These are phyloP conservation scores for Cosmia pyralina DNA, from an alignment of 2,888 invertebrate species.

Conservation along the genomic window DNA sequence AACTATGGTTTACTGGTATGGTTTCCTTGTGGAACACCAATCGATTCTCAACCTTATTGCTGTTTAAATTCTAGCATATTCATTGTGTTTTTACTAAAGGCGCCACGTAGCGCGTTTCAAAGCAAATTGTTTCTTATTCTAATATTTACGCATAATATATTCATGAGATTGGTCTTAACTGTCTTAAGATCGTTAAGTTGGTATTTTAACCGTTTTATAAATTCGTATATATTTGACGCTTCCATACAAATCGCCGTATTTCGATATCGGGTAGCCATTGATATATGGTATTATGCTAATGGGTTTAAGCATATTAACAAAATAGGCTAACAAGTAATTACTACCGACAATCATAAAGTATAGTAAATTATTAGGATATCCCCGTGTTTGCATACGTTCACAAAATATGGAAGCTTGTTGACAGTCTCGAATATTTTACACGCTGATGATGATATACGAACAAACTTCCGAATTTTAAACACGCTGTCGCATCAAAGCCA, in stretches of 20 bases:
- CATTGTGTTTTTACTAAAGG: slow-evolving; percentile 55
- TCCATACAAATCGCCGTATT: slow-evolving; percentile 83
- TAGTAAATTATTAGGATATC: slow-evolving; percentile 58
- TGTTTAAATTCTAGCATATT: slow-evolving; percentile 25
- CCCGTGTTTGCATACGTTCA: slow-evolving; percentile 55
- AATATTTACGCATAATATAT: slow-evolving; percentile 81
- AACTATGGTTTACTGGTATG: slow-evolving; percentile 31
- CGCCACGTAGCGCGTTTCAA: slow-evolving; percentile 40
- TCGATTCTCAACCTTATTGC: slow-evolving; percentile 46
- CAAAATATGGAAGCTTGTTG: slow-evolving; percentile 55
- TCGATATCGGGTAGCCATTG: slow-evolving; percentile 77
- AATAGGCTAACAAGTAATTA: slow-evolving; percentile 74
- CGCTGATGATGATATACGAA: slow-evolving; percentile 51
- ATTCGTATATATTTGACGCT: slow-evolving; percentile 76
- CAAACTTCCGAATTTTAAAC: slow-evolving; percentile 59
- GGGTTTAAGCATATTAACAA: slow-evolving; percentile 71
- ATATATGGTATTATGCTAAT: slow-evolving; percentile 82
- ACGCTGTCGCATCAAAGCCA: slow-evolving; percentile 46
- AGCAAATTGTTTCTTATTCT: slow-evolving; percentile 78
- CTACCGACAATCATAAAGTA: slow-evolving; percentile 62
- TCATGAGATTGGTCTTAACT: slow-evolving; percentile 82
- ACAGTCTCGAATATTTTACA: slow-evolving; percentile 61
- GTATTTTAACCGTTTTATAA: slow-evolving; percentile 82
- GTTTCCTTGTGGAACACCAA: slow-evolving; percentile 31
- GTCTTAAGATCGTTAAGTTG: slow-evolving; percentile 80